These are phyloP conservation scores for Tholera decimalis DNA, from an alignment of 2,888 invertebrate genomes.

Conservation along the genomic window DNA sequence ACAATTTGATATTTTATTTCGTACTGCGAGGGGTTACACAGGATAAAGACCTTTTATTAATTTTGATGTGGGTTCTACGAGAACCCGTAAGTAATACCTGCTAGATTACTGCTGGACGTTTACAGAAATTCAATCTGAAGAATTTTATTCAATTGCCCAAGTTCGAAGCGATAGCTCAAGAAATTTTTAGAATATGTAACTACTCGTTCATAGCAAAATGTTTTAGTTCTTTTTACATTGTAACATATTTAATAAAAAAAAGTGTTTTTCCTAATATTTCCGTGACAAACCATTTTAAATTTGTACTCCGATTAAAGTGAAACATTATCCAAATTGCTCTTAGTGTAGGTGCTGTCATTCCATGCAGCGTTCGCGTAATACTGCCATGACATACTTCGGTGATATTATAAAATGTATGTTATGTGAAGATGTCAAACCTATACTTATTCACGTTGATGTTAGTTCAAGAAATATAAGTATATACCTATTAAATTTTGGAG, in stretches of 20 bases:
- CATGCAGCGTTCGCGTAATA: no score
- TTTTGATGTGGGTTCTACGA: constrained; percentile 43
- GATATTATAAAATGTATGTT: no score
- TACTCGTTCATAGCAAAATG: not conserved
- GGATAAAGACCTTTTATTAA: constrained; percentile 30
- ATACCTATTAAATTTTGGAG: no score
- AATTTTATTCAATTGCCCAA: constrained; percentile 19
- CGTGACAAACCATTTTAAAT: not conserved
- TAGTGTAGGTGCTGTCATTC: no score
- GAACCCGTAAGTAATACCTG: constrained; percentile 25
- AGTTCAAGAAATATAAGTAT: no score
- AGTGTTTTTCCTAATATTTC: no score
- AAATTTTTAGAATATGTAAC: not conserved
- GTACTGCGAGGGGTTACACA: constrained; percentile 19
- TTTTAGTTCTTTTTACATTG: no score
- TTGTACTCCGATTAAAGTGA: not conserved
- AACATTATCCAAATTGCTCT: no score
- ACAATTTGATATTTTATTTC: constrained; percentile 42
- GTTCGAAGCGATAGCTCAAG: not conserved
- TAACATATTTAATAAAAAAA: no score
- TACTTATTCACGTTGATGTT: no score
- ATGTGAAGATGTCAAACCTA: no score
- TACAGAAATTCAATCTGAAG: constrained; percentile 32
- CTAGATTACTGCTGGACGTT: constrained; percentile 17
- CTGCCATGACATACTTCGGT: no score